phyloP scores from a whole-genome alignment of 2,113 vertebrate species.

The Acanthisitta chloris region DNA sequence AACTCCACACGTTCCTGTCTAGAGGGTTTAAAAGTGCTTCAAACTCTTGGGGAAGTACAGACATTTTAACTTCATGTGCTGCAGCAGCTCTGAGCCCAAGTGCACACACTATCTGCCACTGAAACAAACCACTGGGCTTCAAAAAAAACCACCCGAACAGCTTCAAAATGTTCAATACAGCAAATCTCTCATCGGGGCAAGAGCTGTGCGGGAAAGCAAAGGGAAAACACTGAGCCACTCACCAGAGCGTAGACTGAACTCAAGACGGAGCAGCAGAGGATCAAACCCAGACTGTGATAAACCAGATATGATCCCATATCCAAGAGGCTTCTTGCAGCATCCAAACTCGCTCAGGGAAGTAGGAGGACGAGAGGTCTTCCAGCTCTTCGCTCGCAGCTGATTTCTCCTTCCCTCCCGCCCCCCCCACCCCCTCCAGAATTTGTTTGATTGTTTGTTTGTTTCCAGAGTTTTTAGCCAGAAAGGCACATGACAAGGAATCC shows the following conservation, averaged over 20 bases:
- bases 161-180: background rate
- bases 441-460: background rate
- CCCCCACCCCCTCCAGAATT: background rate
- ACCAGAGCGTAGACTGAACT: slow-evolving; percentile 85
- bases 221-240: slow-evolving; percentile 66
- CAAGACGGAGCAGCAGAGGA: slow-evolving; percentile 81
- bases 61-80: background rate
- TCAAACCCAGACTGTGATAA: slow-evolving; percentile 82
- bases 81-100: background rate
- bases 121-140: background rate
- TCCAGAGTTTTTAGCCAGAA: background rate
- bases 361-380: background rate
- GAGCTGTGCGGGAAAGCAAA: background rate
- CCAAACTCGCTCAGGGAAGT: slow-evolving; percentile 37
- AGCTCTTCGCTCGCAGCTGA: background rate
- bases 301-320: slow-evolving; percentile 87
- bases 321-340: slow-evolving; percentile 74
- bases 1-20: background rate
- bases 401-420: background rate
- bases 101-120: background rate
- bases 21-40: background rate
- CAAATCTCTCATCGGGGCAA: background rate
- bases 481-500: background rate
- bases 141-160: too few relatives aligned
- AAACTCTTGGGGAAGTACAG: background rate